Percentiles rank a stretch among this genome's conserved stretches.
Conservation (phyloP, 2,888 invertebrate genomes). For the Cantharis flavilabris region DNA sequence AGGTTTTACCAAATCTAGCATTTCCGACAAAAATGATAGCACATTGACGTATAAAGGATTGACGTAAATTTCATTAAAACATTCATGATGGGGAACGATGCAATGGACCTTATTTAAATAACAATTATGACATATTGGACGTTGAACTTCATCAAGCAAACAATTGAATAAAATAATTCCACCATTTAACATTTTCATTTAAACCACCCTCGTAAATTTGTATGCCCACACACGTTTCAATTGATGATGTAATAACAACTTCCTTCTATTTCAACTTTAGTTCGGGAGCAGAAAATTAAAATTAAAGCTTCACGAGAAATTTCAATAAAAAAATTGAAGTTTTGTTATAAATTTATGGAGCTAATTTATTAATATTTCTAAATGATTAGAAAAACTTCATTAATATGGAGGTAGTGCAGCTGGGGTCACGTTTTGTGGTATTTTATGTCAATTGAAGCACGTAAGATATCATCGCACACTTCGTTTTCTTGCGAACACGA, state of each 20-base stretch:
- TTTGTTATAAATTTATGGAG: neutral
- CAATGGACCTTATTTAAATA: neutral
- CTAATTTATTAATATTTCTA: neutral
- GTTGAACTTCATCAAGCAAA: neutral
- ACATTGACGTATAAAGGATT: neutral
- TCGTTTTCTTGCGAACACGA: conserved; percentile 7
- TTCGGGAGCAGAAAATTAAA: neutral
- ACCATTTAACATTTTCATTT: neutral
- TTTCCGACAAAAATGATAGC: neutral
- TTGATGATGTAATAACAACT: neutral
- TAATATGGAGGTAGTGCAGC: conserved; percentile 16
- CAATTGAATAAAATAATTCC: neutral
- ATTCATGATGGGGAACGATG: neutral
- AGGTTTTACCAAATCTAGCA: too few relatives aligned
- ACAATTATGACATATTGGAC: neutral
- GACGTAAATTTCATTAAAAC: neutral
- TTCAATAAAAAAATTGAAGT: neutral
- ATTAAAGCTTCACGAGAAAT: neutral
- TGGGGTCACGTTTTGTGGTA: conserved; percentile 18
- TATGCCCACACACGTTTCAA: neutral
- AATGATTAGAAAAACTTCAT: conserved; percentile 16
- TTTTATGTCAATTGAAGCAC: conserved; percentile 15
- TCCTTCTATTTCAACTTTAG: neutral
- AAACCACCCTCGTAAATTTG: neutral
- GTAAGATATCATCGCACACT: conserved; percentile 16